These are phyloP conservation scores for Cebus imitator DNA, from an alignment of 2,113 vertebrate species.

Conservation along the genomic window DNA sequence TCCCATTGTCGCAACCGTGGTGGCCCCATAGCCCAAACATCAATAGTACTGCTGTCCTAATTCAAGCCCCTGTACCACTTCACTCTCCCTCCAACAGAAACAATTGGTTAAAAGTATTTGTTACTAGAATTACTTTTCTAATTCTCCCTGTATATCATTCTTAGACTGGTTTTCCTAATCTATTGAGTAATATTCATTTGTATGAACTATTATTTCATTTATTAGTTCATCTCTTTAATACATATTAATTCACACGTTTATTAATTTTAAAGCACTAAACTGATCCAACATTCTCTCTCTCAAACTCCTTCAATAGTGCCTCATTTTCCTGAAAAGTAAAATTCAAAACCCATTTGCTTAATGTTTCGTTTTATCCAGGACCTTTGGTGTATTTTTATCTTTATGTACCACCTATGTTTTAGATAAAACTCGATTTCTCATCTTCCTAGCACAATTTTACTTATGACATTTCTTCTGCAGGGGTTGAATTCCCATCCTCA, in stretches of 20 bases:
- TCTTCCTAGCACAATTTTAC: not conserved
- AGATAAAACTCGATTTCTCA: not conserved
- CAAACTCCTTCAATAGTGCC: not conserved
- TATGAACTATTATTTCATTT: not conserved
- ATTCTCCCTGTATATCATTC: not conserved
- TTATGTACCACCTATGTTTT: not conserved
- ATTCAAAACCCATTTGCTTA: not conserved
- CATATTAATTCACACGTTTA: not conserved
- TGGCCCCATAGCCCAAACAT: not conserved
- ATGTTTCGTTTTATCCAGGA: not conserved
- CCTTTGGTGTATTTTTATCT: not conserved
- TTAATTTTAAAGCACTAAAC: not conserved
- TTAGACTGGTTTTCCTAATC: not conserved
- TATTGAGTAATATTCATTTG: not conserved
- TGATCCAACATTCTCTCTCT: not conserved
- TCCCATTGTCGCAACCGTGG: not conserved
- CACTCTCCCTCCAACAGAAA: not conserved
- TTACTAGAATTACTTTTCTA: not conserved
- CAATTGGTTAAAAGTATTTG: not conserved
- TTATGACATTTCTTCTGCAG: not conserved
- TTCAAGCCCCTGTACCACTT: not conserved
- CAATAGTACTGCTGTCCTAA: not conserved
- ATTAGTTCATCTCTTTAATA: not conserved
- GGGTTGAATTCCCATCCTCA: not conserved
- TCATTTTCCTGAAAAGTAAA: not conserved